Percentiles rank a stretch among this genome's conserved stretches.
Evolutionary conservation across 1,140 invertebrate genomes (phyloP).

Genomic region (Atta texana): DNA sequence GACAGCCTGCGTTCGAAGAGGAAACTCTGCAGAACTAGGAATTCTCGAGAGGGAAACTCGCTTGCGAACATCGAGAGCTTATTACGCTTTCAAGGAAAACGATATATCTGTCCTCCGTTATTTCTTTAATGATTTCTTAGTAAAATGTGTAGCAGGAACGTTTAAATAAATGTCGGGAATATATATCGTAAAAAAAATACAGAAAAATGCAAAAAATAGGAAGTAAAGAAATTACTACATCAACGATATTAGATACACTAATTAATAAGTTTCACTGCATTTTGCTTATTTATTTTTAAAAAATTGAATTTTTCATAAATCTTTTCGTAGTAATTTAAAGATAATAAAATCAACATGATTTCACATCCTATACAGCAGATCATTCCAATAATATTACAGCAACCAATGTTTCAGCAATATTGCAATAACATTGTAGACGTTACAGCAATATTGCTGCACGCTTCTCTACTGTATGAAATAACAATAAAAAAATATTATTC

Average conservation of each 20-base stretch:
- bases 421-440: no score
- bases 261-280: background rate
- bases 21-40: background rate
- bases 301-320: background rate
- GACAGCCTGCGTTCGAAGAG: background rate
- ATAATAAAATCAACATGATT: slow-evolving; percentile 8
- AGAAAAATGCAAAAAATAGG: background rate
- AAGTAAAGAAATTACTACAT: background rate
- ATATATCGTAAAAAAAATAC: background rate
- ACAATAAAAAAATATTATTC: no score
- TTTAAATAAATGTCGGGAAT: background rate
- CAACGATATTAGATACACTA: background rate
- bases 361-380: background rate
- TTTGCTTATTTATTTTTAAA: slow-evolving; percentile 2
- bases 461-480: no score
- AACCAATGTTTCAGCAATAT: no score
- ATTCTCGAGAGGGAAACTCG: background rate
- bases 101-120: background rate
- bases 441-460: no score
- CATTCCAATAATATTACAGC: no score
- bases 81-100: slow-evolving; percentile 13
- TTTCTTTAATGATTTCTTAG: background rate
- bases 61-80: background rate
- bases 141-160: background rate
- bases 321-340: background rate